A percentile compares a stretch with the other conserved stretches of the same genome.
phyloP scores from a whole-genome alignment of 2,797 vertebrate genomes.

The Threskiornis aethiopicus region DNA sequence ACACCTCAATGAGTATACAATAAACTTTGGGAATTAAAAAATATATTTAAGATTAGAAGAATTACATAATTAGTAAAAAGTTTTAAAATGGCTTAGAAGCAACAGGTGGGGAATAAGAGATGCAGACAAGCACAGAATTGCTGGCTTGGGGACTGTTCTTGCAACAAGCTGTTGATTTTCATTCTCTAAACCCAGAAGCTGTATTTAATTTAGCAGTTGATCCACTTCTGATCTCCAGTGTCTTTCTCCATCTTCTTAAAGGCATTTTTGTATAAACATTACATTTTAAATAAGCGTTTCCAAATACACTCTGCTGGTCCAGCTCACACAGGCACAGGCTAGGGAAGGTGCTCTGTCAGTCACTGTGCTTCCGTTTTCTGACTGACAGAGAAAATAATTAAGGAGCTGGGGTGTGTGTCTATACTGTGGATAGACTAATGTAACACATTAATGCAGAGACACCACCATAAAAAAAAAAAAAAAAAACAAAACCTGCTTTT shows the following conservation, averaged over 20 bases:
- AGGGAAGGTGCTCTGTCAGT: not conserved
- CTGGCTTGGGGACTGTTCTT: not conserved
- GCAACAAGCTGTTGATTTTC: not conserved
- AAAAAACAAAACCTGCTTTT: not conserved
- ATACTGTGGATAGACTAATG: not conserved
- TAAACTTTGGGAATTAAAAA: not conserved
- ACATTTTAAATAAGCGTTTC: not conserved
- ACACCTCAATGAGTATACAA: not conserved
- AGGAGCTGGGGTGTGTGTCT: rapidly evolving
- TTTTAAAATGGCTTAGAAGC: not conserved
- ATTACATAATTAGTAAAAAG: not conserved
- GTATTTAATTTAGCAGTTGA: slow-evolving; percentile 25
- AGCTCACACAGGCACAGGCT: not conserved
- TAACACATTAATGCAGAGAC: not conserved
- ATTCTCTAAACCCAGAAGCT: slow-evolving; percentile 5
- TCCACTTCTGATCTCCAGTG: not conserved
- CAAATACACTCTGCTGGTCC: not conserved
- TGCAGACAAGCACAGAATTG: not conserved
- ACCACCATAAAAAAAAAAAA: not conserved
- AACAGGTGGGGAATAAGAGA: not conserved
- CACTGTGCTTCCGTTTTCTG: not conserved
- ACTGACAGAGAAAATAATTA: not conserved
- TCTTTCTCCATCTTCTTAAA: not conserved
- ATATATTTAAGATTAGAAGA: not conserved
- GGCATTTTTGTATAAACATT: not conserved